Evolutionary conservation across 1,140 invertebrate genomes (phyloP), one percentile per base, ranked within the genome.

Genomic region (Saccostrea echinata): DNA sequence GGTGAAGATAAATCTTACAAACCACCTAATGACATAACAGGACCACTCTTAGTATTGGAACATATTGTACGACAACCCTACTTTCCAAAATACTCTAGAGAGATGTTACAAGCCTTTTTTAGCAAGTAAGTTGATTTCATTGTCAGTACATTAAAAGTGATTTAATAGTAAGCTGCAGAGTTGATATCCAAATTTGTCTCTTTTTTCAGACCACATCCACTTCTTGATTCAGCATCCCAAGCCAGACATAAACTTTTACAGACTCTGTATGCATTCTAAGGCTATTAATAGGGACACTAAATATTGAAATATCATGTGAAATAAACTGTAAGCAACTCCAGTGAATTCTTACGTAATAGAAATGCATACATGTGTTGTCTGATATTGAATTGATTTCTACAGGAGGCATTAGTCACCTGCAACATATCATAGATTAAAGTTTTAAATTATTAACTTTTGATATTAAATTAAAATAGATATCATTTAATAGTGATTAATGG

Each of bases 1-100:
- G 86, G 92, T 61, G 94, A 95, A 92, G 93, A 95, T 83, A 94
- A 94, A 86, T 92, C 93, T n/a, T 91, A 92, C 82, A 91, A 90
- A 24, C 90, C 93, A 21, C 91, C 90, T 27, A 91, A 84, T 68
- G 92, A 95, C 84, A 90, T 95, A 8, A 91, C 88, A 35, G 95
- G 95, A n/a, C 93, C 94, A 6, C 87, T 95, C 8, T 55, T 94
- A n/a, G 92, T 94, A 12, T 87, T 95, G 64, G 91, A 92, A 12
- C 91, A 93, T 85, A 71, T 92, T 18, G 93, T 94, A 12, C 88
- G 89, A 64, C 92, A 95, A 88, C 55, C 91, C 13, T 94, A 95
- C 89, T 95, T 95, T 76, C 92, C 94, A 18, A 90, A 91, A 84
- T 84, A 86, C 11, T 92, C 93, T 1, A 91, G 92, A 83, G 91